Evolutionary conservation across 30 jellyfish, hydroid and myxozoan genomes (phyloP).

Genomic region (Chironex yamaguchii): DNA sequence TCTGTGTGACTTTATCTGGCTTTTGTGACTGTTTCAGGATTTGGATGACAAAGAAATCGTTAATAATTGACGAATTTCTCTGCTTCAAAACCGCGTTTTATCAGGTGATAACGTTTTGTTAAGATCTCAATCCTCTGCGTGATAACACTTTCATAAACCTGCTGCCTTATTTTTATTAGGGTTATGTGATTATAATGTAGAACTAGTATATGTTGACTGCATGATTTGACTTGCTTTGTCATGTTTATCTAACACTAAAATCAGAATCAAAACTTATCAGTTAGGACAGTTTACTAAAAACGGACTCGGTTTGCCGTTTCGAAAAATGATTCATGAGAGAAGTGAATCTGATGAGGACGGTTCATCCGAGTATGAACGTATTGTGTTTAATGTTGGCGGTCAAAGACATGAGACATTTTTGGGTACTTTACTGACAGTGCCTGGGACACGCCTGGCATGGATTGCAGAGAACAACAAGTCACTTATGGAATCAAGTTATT

Average conservation of each 20-base stretch:
- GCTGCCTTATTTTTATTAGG: no score
- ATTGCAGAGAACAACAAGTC: constrained; percentile 78
- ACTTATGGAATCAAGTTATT: constrained; percentile 77
- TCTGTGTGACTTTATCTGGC: background rate
- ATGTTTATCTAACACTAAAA: no score
- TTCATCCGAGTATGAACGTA: constrained; percentile 22
- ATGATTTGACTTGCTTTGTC: no score
- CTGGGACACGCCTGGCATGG: constrained; percentile 90
- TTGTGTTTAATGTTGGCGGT: constrained; percentile 89
- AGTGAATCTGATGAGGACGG: background rate
- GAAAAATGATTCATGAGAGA: background rate
- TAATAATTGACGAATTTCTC: background rate
- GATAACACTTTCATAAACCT: no score
- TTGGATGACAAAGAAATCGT: background rate
- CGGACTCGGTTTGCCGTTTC: no score
- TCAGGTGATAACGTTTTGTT: no score
- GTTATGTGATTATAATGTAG: no score
- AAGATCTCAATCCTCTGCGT: no score
- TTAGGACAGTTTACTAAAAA: no score
- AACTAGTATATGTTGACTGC: no score
- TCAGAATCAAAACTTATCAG: background rate
- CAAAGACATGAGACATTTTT: constrained; percentile 90
- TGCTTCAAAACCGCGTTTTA: background rate
- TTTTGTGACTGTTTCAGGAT: background rate
- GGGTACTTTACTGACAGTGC: constrained; percentile 83